Base-by-base conservation (phyloP, 1,140 invertebrate species). In the Cherax quadricarinatus region DNA sequence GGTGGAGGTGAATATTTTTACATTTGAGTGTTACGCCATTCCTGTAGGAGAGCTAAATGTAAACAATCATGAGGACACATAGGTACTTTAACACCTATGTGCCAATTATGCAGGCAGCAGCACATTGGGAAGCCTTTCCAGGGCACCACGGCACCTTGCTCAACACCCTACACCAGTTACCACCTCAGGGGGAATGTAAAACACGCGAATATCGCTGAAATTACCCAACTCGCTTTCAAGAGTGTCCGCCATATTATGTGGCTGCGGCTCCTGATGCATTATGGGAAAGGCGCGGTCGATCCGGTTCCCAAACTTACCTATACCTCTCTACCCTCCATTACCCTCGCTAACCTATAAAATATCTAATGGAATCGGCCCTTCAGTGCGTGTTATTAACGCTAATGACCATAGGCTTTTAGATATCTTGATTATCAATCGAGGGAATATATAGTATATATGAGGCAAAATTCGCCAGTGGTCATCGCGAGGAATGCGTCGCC, bases 161-260 rank as follows among this genome's bases (percentile, higher is more conserved):
- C 21, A n/a, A 62, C 73, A 60, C 10, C 49, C 7, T 53, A 30
- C 24, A 48, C 49, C 14, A 41, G 49, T 24, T 53, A 41, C 78
- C 53, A 18, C 21, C 30, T 9, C 1, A 48, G 48, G 41, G 51
- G 24, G 24, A 30, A 10, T 57, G 24, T 70, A 12, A 16, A 21
- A 87, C 75, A 70, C 48, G 49, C n/a, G 49, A 70, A n/a, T 86
- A 91, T 70, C 62, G 51, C 60, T 18, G 30, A 87, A 91, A 86
- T 86, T 91, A 91, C 90, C 90, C 85, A 91, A 91, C 86, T 91
- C 90, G 90, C 90, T 91, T 91, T 91, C 90, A 91, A 91, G 90
- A 91, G 90, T 91, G 60, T 91, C 90, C 90, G 90, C 90, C 90
- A 91, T 91, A 91, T 91, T 91, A 89, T 89, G 90, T 86, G 75